Conservation (phyloP, 2,888 invertebrate genomes). For the Nudaria mundana region DNA sequence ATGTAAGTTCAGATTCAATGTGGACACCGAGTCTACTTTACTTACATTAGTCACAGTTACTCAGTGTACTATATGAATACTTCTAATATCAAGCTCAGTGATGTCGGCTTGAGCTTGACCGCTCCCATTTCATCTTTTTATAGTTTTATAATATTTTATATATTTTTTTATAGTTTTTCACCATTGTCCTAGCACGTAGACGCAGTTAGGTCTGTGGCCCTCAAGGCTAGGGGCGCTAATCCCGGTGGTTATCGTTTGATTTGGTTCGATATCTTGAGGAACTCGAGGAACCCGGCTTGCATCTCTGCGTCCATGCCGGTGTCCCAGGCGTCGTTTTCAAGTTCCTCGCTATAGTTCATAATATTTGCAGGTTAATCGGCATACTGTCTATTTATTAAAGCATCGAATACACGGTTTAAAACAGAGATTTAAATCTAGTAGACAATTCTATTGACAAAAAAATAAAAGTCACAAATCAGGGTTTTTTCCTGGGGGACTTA, state of each 20-base stretch:
- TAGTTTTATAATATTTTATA: constrained; percentile 62
- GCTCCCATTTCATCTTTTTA: constrained; percentile 60
- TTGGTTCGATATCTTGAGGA: constrained; percentile 78
- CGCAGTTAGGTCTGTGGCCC: constrained; percentile 56
- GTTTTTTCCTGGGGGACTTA: no score
- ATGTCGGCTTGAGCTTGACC: constrained; percentile 36
- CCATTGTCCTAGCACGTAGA: constrained; percentile 51
- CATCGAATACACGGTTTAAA: no score
- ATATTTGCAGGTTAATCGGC: background rate
- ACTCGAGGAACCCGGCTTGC: constrained; percentile 76
- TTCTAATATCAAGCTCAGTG: constrained; percentile 27
- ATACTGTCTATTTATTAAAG: no score
- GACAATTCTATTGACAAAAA: no score
- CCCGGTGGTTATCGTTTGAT: constrained; percentile 73
- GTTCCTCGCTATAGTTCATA: constrained; percentile 58
- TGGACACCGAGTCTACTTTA: constrained; percentile 10
- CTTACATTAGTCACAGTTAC: constrained; percentile 12
- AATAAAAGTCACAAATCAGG: no score
- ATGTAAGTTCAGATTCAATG: constrained; percentile 20
- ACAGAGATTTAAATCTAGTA: no score
- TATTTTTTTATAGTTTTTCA: constrained; percentile 62
- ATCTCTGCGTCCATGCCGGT: constrained; percentile 78
- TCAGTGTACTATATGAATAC: constrained; percentile 22
- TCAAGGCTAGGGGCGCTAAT: constrained; percentile 37
- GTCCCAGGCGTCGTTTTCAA: constrained; percentile 76